Evolutionary conservation across 2,888 invertebrate genomes (phyloP), one percentile per base, ranked within the genome.

Genomic region (Melitaea athalia): DNA sequence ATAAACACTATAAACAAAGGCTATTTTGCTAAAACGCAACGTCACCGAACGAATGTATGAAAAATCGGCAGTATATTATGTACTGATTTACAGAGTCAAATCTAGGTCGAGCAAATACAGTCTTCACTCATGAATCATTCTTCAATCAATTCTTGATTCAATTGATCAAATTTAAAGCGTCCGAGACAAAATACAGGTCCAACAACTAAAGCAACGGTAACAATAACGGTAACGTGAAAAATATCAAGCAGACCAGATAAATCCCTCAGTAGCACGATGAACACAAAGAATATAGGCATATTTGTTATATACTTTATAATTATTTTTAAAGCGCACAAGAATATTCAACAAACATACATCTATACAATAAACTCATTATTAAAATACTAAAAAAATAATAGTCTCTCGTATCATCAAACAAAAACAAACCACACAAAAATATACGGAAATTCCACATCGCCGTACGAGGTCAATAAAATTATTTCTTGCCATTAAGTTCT

Each of bases 121-220:
- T 38, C 61, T 61, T 38, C 64, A 67, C 74, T 74, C 70, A 71
- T 72, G 72, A 75, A 73, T 72, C 72, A 24, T 24, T 24, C 24
- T 24, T 24, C 24, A 24, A 24, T 24, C 76, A 76, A 77, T 78
- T 75, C 75, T 69, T 74, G 72, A 72, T 73, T 76, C 74, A 77
- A 77, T 75, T 84, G 85, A 81, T 84, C 85, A 83, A 85, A 85
- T 87, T 86, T 86, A 83, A 76, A 79, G 81, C 82, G 81, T 78
- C 78, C 80, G 81, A 86, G 81, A 85, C 83, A 83, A 85, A 88
- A 90, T 91, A 90, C 90, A 86, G 85, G 91, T 91, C 87, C 82
- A 87, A 88, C 89, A 84, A 90, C 86, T 87, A 81, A 85, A 81
- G 81, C 84, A 92, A 92, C 91, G 91, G 91, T 91, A 90, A 86